Percentiles rank a stretch among this genome's conserved stretches.
phyloP scores from a whole-genome alignment of 1,140 invertebrate species.

The Pseudomyrmex flavicornis region DNA sequence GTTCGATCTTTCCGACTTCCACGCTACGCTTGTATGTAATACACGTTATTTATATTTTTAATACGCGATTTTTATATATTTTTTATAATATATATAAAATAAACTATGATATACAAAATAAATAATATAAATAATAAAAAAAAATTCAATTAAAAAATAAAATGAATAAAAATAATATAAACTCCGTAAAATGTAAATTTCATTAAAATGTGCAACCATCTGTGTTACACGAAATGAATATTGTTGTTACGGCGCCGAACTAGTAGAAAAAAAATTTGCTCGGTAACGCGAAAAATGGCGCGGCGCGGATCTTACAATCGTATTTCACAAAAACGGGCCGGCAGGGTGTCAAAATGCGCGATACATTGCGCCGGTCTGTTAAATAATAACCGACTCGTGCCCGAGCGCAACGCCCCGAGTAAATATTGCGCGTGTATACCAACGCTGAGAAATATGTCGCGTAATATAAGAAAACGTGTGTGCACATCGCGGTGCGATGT shows the following conservation, averaged over 20 bases:
- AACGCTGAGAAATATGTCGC: conserved; percentile 43
- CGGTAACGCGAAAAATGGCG: conserved; percentile 36
- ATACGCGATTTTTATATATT: too few species aligned
- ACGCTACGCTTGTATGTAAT: neutral
- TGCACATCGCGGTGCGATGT: conserved; percentile 1
- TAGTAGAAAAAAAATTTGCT: neutral
- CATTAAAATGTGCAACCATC: conserved; percentile 17
- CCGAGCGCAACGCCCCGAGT: conserved; percentile 23
- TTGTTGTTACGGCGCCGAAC: conserved; percentile 21
- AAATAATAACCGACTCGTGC: conserved; percentile 54
- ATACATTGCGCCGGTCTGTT: conserved; percentile 55
- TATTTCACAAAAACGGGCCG: conserved; percentile 55
- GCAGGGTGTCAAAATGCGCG: conserved; percentile 58
- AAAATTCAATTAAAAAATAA: too few species aligned
- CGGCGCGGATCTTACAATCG: conserved; percentile 38
- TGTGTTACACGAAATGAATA: neutral
- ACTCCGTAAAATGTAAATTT: neutral
- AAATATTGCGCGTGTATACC: conserved; percentile 52
- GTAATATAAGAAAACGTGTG: conserved; percentile 53
- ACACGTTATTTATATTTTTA: neutral
- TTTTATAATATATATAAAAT: too few species aligned
- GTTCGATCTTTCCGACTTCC: neutral
- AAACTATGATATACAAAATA: too few species aligned
- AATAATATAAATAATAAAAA: too few species aligned
- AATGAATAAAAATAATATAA: too few species aligned